phyloP scores from a whole-genome alignment of 2,888 invertebrate species.

The Apodemia hepburni region DNA sequence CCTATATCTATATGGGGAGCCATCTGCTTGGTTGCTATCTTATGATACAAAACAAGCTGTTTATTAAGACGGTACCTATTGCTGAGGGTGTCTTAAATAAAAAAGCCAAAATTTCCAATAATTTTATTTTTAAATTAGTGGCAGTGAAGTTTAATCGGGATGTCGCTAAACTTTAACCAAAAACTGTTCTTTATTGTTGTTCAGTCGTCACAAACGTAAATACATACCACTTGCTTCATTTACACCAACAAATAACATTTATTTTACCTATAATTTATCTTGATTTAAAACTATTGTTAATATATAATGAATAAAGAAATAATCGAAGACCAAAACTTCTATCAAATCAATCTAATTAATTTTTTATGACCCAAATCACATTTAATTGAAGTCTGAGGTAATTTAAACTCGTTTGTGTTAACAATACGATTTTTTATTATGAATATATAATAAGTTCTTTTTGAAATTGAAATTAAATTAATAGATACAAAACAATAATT shows the following conservation, averaged over 20 bases:
- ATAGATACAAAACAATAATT: background rate
- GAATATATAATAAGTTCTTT: background rate
- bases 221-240: constrained; percentile 23
- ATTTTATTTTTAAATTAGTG: constrained; percentile 80
- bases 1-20: too few species aligned
- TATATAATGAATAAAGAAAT: constrained; percentile 2
- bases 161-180: constrained; percentile 56
- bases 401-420: constrained; percentile 10
- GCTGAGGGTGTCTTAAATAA: constrained; percentile 20
- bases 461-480: background rate
- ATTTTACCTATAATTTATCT: constrained; percentile 17
- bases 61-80: background rate
- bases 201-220: constrained; percentile 39
- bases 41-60: too few species aligned
- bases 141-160: constrained; percentile 76
- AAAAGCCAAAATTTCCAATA: constrained; percentile 59
- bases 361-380: background rate
- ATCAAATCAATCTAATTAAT: background rate
- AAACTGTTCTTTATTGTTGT: constrained; percentile 50
- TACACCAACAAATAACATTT: constrained; percentile 22
- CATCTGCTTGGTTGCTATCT: too few species aligned
- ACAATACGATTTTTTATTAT: constrained; percentile 4
- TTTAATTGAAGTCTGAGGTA: constrained; percentile 12
- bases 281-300: constrained; percentile 11
- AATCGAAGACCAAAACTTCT: constrained; percentile 5